phyloP scores from a whole-genome alignment of 1,140 invertebrate genomes.

The Penaeus japonicus region DNA sequence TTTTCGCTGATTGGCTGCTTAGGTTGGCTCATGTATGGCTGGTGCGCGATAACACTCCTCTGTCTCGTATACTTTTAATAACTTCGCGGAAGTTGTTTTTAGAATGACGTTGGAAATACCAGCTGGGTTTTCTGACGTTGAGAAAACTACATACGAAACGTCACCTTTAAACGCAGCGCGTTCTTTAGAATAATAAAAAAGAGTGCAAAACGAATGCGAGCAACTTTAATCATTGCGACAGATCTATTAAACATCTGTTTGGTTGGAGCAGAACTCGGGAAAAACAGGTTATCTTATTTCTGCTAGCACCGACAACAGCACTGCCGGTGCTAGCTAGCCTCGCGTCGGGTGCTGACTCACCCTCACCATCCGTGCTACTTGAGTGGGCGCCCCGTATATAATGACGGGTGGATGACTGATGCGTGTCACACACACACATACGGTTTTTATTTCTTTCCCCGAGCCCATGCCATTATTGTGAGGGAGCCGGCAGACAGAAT shows the following conservation, averaged over 20 bases:
- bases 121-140: neutral
- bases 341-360: conserved; percentile 38
- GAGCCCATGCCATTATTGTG: too few species aligned
- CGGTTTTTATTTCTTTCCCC: neutral
- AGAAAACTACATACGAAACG: neutral
- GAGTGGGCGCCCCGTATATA: conserved; percentile 9
- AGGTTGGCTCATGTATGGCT: conserved; percentile 19
- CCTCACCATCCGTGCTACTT: conserved; percentile 40
- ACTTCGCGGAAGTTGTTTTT: neutral
- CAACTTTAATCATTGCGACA: conserved; percentile 45
- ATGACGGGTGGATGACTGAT: neutral
- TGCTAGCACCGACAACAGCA: conserved; percentile 47
- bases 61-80: conserved; percentile 11
- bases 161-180: neutral
- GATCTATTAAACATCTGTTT: conserved; percentile 54
- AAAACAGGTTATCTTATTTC: conserved; percentile 49
- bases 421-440: neutral
- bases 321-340: conserved; percentile 46
- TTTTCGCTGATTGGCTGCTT: conserved; percentile 46
- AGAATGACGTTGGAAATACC: neutral
- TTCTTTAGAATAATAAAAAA: neutral
- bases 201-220: neutral
- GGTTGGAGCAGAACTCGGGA: conserved; percentile 44
- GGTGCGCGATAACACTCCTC: conserved; percentile 22
- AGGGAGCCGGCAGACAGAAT: too few species aligned